Base-by-base conservation (phyloP, 2,113 vertebrate species). In the Microtus pennsylvanicus region DNA sequence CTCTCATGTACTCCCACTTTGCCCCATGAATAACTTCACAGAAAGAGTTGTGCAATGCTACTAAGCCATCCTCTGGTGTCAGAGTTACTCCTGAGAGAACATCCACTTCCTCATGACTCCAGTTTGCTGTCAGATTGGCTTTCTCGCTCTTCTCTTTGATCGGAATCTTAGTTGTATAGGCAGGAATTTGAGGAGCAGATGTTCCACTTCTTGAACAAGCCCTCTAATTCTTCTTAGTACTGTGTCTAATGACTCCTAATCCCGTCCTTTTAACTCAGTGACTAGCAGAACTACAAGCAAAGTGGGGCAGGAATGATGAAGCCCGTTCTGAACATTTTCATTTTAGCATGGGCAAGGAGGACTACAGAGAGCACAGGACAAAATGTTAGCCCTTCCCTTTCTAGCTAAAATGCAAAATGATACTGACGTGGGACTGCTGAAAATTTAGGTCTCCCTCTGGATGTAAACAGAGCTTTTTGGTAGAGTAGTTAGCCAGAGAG, bases 241-340 rank as follows among this genome's bases (percentile, higher is more conserved):
- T 97, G 86, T 96, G 89, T 97, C 96, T 96, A 97, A 98, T 97
- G 45, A 94, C 78, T 95, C 94, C 93, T 97, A 95, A 97, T 97
- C 97, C 95, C 47, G 50, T 45, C 92, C 95, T 97, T 98, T 97
- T 96, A 97, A 97, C 98, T 97, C 89, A 93, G 96, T 98, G 86
- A 98, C 97, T 98, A 97, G 98, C 95, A 95, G 98, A 98, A 95
- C 97, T 98, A 98, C 97, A 97, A 98, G 94, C 74, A 82, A 98
- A 98, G 97, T 96, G 94, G 90, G 90, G 97, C 93, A 97, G 95
- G 98, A 96, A 98, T 95, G 97, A 90, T 94, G 75, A 94, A 85
- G 86, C 85, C 86, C 67, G 81, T 97, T 97, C 97, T 95, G 96
- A 96, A 86, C 97, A 96, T 97, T 98, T 63, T 98, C 98, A 98